Base-by-base conservation (phyloP, 2,113 vertebrate genomes). In the Indri indri region DNA sequence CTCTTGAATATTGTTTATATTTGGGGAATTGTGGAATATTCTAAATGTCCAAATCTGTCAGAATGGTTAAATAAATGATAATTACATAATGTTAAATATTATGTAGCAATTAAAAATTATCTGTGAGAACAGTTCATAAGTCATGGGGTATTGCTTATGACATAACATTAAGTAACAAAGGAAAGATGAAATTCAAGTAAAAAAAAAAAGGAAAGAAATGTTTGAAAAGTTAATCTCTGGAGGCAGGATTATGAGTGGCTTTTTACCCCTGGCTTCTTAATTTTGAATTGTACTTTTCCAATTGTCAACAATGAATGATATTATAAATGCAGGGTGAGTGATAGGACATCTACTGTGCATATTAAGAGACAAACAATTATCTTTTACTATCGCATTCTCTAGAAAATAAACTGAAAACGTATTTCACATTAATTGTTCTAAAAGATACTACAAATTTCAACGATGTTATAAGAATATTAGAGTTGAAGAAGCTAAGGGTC, bases 371-470 rank as follows among this genome's bases (percentile, higher is more conserved):
- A 94, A 85, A 20, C 42, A 87, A 50, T 80, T 85, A 87, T 83
- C 5, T 77, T 30, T 71, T 42, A 82, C 13, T 54, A 45, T 61
- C 17, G 54, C 27, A 90, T n/a, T 92, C 13, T 93, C 52, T 90
- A 87, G n/a, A 71, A 96, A 83, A 84, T 50, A 83, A 79, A 76
- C 25, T 59, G 40, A 96, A 94, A 93, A 92, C 45, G 27, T 18
- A 22, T 40, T 77, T 79, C 73, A 47, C 18, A 88, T 65, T 63
- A 79, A 57, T 42, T 88, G 27, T 88, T 91, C 34, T 59, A 59
- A 89, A 92, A 92, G 82, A 73, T 34, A 20, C 37, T 92, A 82
- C 37, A 82, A 82, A 47, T 83, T 50, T 92, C 40, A 92, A 17
- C 84, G 42, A 73, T 37, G 82, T 68, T 65, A 66, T 30, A 83